phyloP scores from a whole-genome alignment of 2,797 vertebrate species.

The Lagodon rhomboides region DNA sequence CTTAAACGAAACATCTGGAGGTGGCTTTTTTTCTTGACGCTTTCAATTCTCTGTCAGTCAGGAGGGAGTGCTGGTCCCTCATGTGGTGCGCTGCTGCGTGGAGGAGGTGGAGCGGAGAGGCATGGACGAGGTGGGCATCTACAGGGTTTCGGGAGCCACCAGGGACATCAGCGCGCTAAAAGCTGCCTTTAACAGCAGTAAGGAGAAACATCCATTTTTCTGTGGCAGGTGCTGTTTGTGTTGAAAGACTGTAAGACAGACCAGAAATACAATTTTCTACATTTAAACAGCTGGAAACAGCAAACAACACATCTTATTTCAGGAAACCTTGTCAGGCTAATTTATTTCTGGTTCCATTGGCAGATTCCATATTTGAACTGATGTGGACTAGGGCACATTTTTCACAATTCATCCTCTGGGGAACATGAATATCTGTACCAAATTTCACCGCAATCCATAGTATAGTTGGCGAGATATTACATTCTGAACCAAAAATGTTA shows the following conservation, averaged over 20 bases:
- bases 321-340: too few relatives aligned
- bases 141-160: conserved; percentile 82
- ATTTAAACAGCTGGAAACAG: neutral
- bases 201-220: neutral
- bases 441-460: too few relatives aligned
- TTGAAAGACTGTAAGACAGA: neutral
- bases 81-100: conserved; percentile 84
- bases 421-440: too few relatives aligned
- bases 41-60: conserved; percentile 67
- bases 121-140: conserved; percentile 85
- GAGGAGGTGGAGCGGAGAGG: conserved; percentile 86
- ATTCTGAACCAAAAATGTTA: too few relatives aligned
- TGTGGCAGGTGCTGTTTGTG: neutral
- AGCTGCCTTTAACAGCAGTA: conserved; percentile 82
- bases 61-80: conserved; percentile 84
- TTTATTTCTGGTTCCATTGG: too few relatives aligned
- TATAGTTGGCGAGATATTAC: too few relatives aligned
- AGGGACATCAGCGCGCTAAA: conserved; percentile 79
- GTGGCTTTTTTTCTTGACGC: neutral
- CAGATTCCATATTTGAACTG: too few relatives aligned
- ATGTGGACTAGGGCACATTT: too few relatives aligned
- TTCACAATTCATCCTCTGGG: too few relatives aligned
- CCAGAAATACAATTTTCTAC: neutral
- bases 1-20: conserved; percentile 16
- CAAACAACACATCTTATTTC: too few relatives aligned